These are phyloP conservation scores for Oryzias dopingdopingensis DNA, from an alignment of 2,797 vertebrate genomes.

Conservation along the genomic window DNA sequence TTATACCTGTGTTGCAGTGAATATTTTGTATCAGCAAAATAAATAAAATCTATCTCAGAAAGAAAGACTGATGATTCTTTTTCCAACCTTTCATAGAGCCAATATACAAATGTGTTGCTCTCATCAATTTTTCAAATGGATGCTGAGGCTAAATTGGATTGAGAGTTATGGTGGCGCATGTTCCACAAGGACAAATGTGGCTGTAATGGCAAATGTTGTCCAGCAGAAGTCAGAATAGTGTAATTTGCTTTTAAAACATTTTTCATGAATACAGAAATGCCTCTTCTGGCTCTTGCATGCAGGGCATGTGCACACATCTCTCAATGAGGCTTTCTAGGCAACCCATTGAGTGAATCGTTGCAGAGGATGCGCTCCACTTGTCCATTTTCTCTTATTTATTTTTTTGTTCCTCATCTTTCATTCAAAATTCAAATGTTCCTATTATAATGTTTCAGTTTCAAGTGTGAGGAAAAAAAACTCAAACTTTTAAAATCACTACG, in stretches of 20 bases:
- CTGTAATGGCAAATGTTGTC: constrained; percentile 63
- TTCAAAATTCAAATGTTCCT: constrained; percentile 46
- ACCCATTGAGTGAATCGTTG: constrained; percentile 51
- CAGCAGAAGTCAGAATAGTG: constrained; percentile 74
- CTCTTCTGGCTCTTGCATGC: constrained; percentile 7
- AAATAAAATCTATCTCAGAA: neutral
- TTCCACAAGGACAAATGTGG: constrained; percentile 1
- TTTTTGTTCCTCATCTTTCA: constrained; percentile 31
- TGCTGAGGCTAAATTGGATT: neutral
- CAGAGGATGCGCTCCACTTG: constrained; percentile 28
- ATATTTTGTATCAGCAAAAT: neutral
- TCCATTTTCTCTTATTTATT: constrained; percentile 43
- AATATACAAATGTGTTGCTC: neutral
- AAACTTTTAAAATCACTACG: no score
- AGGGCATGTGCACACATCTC: constrained; percentile 11
- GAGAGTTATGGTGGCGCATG: neutral
- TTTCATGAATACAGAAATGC: constrained; percentile 5
- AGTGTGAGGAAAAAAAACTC: no score
- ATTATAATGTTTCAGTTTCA: constrained; percentile 51
- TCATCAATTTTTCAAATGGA: neutral
- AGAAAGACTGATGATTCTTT: no score
- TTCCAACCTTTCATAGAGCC: no score
- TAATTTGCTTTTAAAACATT: constrained; percentile 33
- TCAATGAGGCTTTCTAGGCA: constrained; percentile 41
- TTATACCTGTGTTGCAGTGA: neutral